Evolutionary conservation across 2,797 vertebrate genomes (phyloP).

Genomic region (Hydrolagus colliei): DNA sequence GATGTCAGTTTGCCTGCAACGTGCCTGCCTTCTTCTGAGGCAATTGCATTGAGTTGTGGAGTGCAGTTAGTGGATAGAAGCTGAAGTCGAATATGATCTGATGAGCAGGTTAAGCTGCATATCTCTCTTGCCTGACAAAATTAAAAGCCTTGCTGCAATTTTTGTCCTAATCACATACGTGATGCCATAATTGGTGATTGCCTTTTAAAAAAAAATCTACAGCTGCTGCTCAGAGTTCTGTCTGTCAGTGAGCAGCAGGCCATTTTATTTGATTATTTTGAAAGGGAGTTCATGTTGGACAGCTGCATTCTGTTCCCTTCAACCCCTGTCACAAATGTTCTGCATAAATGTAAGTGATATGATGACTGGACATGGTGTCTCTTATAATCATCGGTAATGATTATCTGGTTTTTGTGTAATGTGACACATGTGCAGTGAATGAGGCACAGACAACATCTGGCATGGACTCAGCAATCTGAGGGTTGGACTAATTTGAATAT

Average conservation of each 20-base stretch:
- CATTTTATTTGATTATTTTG: constrained; percentile 49
- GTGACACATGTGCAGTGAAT: constrained; percentile 46
- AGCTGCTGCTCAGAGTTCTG: constrained; percentile 23
- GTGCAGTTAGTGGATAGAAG: constrained; percentile 46
- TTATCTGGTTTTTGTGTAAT: constrained; percentile 53
- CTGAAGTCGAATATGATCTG: constrained; percentile 56
- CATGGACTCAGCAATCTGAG: constrained; percentile 46
- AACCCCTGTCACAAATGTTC: constrained; percentile 56
- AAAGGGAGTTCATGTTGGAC: constrained; percentile 42
- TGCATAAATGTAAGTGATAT: constrained; percentile 56
- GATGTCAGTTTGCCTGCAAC: constrained; percentile 37
- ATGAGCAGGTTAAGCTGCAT: constrained; percentile 53
- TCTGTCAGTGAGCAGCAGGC: constrained; percentile 42
- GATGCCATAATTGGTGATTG: constrained; percentile 59
- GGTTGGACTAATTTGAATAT: constrained; percentile 43
- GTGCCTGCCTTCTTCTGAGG: constrained; percentile 42
- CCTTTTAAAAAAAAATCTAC: constrained; percentile 56
- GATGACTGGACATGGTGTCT: constrained; percentile 59
- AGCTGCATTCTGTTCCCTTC: constrained; percentile 56
- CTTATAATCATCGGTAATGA: constrained; percentile 56
- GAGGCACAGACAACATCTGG: constrained; percentile 49
- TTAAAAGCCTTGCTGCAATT: constrained; percentile 67
- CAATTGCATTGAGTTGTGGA: constrained; percentile 48
- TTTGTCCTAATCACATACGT: constrained; percentile 62
- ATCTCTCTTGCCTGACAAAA: constrained; percentile 54